Evolutionary conservation across 2,113 vertebrate species (phyloP).

Genomic region (Anolis carolinensis): DNA sequence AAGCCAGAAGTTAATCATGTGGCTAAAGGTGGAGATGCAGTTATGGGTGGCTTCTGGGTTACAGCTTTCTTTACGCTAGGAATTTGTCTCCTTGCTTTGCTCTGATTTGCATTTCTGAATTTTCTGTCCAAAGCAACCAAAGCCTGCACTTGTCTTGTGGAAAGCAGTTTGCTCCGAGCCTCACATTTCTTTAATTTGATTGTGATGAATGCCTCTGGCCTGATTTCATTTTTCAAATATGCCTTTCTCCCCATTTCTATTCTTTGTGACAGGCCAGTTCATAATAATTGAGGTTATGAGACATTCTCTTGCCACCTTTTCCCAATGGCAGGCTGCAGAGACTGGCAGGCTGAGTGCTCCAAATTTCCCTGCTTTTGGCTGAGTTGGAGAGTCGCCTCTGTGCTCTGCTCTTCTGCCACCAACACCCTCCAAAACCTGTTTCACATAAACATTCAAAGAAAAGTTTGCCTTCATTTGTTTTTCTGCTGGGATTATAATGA

Average conservation of each 20-base stretch:
- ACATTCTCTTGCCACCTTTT: background rate
- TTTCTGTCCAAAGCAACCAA: slow-evolving; percentile 9
- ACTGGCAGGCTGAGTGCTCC: background rate
- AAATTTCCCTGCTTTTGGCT: background rate
- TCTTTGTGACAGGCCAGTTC: slow-evolving; percentile 25
- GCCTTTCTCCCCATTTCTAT: background rate
- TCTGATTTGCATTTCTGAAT: background rate
- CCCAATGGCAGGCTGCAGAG: background rate
- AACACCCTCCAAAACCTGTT: background rate
- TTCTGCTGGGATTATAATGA: background rate
- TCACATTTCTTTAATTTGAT: slow-evolving; percentile 35
- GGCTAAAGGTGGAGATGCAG: background rate
- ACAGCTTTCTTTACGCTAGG: background rate
- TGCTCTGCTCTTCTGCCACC: background rate
- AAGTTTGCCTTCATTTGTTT: slow-evolving; percentile 5
- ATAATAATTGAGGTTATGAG: slow-evolving; percentile 35
- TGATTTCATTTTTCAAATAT: slow-evolving; percentile 21
- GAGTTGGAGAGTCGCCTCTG: background rate
- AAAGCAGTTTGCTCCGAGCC: slow-evolving; percentile 17
- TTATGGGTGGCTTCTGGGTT: background rate
- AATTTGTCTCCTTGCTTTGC: background rate
- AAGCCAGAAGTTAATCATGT: background rate
- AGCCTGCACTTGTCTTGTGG: background rate
- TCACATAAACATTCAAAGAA: background rate
- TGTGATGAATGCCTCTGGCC: slow-evolving; percentile 30